Conservation (phyloP, 2,888 invertebrate genomes). For the Mantis religiosa region DNA sequence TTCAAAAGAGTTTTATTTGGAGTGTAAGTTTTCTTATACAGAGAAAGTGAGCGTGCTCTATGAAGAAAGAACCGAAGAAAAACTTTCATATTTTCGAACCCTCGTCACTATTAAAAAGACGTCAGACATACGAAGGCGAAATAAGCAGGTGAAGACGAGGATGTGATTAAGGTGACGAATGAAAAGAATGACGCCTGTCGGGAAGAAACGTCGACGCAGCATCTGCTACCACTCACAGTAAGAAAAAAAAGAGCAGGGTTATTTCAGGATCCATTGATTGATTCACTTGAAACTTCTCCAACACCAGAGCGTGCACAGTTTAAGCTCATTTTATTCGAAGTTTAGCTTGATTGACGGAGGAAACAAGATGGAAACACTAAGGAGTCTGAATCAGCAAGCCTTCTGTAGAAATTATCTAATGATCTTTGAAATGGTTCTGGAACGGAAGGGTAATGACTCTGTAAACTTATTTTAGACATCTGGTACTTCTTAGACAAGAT, state of each 20-base stretch:
- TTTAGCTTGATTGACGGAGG: background rate
- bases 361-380: background rate
- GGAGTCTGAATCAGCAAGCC: too few relatives aligned
- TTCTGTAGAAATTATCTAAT: too few relatives aligned
- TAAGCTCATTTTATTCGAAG: background rate
- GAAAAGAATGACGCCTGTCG: background rate
- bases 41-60: too few relatives aligned
- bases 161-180: background rate
- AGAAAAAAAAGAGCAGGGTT: background rate
- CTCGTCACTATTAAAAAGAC: background rate
- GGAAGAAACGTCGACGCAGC: background rate
- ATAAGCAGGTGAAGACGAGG: background rate
- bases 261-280: background rate
- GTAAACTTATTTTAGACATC: too few relatives aligned
- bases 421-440: too few relatives aligned
- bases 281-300: background rate
- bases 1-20: too few relatives aligned
- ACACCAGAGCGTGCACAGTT: background rate
- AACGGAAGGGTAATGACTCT: too few relatives aligned
- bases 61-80: too few relatives aligned
- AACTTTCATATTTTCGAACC: background rate
- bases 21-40: too few relatives aligned
- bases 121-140: background rate
- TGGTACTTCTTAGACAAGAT: too few relatives aligned
- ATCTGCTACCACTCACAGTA: background rate